Base-by-base conservation (phyloP, 64 coral and sea anemone genomes). In the Cladopsammia gracilis region DNA sequence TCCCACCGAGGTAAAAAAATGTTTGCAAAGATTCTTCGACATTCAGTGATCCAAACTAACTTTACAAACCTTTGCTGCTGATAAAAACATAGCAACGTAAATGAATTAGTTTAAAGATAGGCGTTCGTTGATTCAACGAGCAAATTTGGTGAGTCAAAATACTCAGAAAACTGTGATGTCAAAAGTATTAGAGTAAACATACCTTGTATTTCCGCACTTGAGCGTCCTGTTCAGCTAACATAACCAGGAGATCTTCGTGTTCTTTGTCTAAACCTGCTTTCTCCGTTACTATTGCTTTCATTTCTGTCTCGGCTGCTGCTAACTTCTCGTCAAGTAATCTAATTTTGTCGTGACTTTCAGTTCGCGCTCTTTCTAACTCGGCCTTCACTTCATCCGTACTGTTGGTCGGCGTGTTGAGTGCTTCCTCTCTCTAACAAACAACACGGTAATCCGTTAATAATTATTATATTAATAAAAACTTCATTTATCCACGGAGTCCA, bases 191-290 rank as follows among this genome's bases (percentile, higher is more conserved):
- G 34, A 34, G 34, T 34, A 19, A 20, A 68, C 25, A 26, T 75
- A 95, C 93, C 93, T 85, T 95, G 54, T 95, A 95, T 50, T 90
- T 85, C 12, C 25, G 4, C 48, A 89, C 62, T 77, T 95, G 90
- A 10, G 46, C 88, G 67, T 75, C 87, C 70, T 95, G 93, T 18
- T 95, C 93, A 78, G 77, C 45, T 25, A 95, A n/a, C 87, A 95
- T 90, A 42, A 95, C 87, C 46, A 95, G 48, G 24, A 95, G 87
- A 60, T 95, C 93, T 58, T 95, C 93, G 24, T 95, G 93, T 90
- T 95, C 93, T 25, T 89, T 68, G 16, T 61, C 76, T 22, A 88
- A 18, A 16, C 7, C 65, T 25, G 74, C 61, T 70, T 95, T 95
- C 56, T 95, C 87, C 46, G 66, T 26, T 42, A 43, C n/a, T 18